Evolutionary conservation across 2,113 vertebrate genomes (phyloP), one percentile per base, ranked within the genome.

Genomic region (Carlito syrichta): DNA sequence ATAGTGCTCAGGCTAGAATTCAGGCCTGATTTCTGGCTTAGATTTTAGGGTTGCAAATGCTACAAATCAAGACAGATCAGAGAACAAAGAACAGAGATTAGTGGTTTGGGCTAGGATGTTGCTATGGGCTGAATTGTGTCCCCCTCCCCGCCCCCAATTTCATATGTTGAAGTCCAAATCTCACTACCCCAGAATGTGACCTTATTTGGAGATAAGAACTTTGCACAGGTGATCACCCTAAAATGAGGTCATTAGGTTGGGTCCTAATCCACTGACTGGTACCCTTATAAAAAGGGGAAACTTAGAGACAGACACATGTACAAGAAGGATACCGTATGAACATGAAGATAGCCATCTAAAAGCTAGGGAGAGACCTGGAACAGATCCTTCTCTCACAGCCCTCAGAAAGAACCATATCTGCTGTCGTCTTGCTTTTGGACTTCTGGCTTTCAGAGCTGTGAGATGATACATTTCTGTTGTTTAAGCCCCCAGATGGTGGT

Each of bases 91-190:
- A 16, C 50, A 81, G 56, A 52, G 43, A 56, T 32, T 25, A 27
- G 71, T 0, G 12, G 48, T 27, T 17, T 50, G 63, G 50, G 50
- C 32, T 25, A 35, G 43, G 25, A 32, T 13, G 5, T 38, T 19
- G 25, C 22, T 48, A 12, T 0, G 12, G 40, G 14, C 1, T 27
- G 40, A 45, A 84, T 6, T 17, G 8, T 11, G 17, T 23, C 35
- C 8, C 19, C 32, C 5, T 8, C 38, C 2, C 7, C 17, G 4
- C 17, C 45, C 19, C 19, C 14, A 25, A 30, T 17, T 35, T 56
- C 13, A 1, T 30, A n/a, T 7, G 1, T 14, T 16, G 32, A 54
- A 68, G 35, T 40, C 27, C n/a, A 43, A 22, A 35, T 5, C 10
- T 13, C 20, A 63, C 27, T 45, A 63, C 35, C 32, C 43, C 13